Evolutionary conservation across 2,113 vertebrate genomes (phyloP).

Genomic region (Candoia aspera): DNA sequence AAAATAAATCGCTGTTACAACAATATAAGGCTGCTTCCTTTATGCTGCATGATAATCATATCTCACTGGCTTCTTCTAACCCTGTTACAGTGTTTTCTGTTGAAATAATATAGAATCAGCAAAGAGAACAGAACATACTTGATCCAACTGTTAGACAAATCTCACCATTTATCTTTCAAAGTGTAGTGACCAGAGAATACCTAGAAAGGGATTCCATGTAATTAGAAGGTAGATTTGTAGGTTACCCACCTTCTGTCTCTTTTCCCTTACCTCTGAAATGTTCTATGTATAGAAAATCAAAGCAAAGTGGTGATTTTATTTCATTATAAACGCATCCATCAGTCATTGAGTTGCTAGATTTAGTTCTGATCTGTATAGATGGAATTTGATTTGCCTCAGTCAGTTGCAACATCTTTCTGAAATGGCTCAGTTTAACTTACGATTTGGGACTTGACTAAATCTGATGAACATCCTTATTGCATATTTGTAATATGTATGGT

Average conservation of each 20-base stretch:
- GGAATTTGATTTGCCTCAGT: neutral
- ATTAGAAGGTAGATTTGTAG: neutral
- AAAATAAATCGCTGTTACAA: no score
- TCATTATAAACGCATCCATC: no score
- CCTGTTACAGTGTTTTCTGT: neutral
- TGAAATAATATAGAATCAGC: neutral
- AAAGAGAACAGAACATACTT: neutral
- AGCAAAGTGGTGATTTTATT: no score
- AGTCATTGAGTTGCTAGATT: neutral
- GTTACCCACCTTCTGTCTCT: neutral
- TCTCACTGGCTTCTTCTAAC: neutral
- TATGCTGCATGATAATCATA: neutral
- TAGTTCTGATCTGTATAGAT: neutral
- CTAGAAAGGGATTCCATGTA: neutral
- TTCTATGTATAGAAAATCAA: neutral
- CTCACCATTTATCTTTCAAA: neutral
- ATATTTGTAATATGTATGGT: no score
- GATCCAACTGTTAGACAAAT: neutral
- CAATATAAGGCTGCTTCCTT: no score
- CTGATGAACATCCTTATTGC: neutral
- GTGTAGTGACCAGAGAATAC: neutral
- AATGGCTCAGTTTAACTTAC: neutral
- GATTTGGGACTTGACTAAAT: neutral
- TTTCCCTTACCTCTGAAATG: neutral
- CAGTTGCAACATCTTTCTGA: neutral